Percentiles rank a stretch among this genome's conserved stretches.
Evolutionary conservation across 2,888 invertebrate genomes (phyloP).

Genomic region (Platycheirus albimanus): DNA sequence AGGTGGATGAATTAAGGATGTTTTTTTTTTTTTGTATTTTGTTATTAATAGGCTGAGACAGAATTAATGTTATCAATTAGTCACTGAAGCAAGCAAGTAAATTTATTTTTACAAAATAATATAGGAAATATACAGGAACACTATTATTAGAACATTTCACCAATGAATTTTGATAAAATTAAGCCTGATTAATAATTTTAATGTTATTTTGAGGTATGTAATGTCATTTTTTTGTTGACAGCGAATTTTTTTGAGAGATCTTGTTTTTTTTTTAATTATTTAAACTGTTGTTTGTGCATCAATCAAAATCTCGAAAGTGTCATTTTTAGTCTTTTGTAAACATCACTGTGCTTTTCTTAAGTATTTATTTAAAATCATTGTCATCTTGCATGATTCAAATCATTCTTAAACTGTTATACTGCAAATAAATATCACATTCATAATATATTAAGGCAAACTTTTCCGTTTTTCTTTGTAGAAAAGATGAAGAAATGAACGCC

Average conservation of each 20-base stretch:
- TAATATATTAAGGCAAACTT: no score
- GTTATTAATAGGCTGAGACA: background rate
- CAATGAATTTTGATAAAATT: no score
- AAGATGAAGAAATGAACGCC: slow-evolving; percentile 83
- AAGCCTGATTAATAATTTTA: no score
- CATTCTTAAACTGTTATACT: background rate
- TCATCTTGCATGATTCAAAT: slow-evolving; percentile 15
- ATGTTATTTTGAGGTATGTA: no score
- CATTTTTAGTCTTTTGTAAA: background rate
- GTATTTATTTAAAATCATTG: background rate
- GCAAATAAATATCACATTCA: no score
- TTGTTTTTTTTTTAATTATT: no score
- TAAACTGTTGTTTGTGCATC: no score
- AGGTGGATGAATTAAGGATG: slow-evolving; percentile 1
- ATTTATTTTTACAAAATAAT: background rate
- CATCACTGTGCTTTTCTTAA: background rate
- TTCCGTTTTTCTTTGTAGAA: slow-evolving; percentile 77
- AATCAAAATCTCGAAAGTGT: no score
- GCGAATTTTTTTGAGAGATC: no score
- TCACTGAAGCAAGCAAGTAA: background rate
- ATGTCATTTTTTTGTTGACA: no score
- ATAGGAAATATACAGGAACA: no score
- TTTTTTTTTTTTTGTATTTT: background rate
- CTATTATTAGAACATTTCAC: no score
- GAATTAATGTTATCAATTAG: slow-evolving; percentile 18